phyloP scores from a whole-genome alignment of 2,888 invertebrate genomes.

The Panorpa germanica region DNA sequence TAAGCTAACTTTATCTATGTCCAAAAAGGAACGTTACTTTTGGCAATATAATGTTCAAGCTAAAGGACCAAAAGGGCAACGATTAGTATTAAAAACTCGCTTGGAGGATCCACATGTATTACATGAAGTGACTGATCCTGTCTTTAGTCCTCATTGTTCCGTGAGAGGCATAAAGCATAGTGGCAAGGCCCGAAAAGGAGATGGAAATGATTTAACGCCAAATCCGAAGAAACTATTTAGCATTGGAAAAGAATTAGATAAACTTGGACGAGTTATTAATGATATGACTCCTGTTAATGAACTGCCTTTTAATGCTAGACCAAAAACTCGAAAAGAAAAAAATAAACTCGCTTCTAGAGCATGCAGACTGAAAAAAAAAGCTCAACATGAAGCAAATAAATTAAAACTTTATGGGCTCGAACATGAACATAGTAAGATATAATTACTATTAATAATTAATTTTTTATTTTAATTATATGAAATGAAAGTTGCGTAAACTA shows the following conservation, averaged over 20 bases:
- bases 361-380: conserved; percentile 94
- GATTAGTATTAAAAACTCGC: conserved; percentile 66
- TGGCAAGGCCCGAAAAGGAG: conserved; percentile 87
- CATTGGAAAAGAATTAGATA: conserved; percentile 85
- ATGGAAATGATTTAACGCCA: conserved; percentile 93
- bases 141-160: conserved; percentile 84
- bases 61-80: conserved; percentile 91
- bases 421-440: conserved; percentile 75
- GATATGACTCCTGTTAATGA: conserved; percentile 93
- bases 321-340: conserved; percentile 92
- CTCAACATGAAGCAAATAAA: conserved; percentile 97
- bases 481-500: conserved; percentile 6
- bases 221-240: conserved; percentile 79
- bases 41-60: conserved; percentile 99
- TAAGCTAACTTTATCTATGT: conserved; percentile 12
- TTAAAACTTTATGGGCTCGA: conserved; percentile 86
- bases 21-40: conserved; percentile 72
- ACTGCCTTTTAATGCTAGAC: conserved; percentile 71
- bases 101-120: conserved; percentile 83
- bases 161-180: conserved; percentile 61
- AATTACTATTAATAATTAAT: conserved; percentile 6
- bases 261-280: conserved; percentile 77
- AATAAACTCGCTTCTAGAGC: conserved; percentile 95
- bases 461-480: conserved; percentile 1
- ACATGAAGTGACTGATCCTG: conserved; percentile 85